These are phyloP conservation scores for Antedon mediterranea DNA, from an alignment of 53 echinoderm and acorn worm species.

Conservation along the genomic window DNA sequence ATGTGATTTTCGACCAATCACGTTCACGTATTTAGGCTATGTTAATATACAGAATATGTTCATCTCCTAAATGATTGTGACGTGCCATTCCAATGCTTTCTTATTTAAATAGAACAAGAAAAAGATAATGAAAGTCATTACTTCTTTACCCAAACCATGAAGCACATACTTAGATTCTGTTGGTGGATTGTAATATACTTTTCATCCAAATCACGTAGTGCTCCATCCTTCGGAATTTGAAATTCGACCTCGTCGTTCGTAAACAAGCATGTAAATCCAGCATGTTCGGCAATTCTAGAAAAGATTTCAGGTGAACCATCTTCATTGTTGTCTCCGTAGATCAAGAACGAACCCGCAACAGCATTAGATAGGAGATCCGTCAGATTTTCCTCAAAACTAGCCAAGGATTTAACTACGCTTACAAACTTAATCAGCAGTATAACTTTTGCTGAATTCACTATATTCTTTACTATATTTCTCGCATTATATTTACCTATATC, in stretches of 20 bases:
- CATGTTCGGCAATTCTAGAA: not conserved
- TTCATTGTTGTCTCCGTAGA: not conserved
- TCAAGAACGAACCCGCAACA: not conserved
- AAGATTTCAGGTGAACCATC: not conserved
- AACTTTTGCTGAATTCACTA: not conserved
- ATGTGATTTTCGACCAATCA: too few relatives aligned
- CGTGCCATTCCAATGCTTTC: too few relatives aligned
- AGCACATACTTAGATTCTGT: not conserved
- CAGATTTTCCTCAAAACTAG: not conserved
- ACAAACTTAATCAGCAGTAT: not conserved
- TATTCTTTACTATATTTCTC: not conserved
- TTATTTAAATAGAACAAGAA: too few relatives aligned
- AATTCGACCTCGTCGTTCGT: too few relatives aligned
- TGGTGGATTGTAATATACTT: not conserved
- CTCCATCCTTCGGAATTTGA: too few relatives aligned
- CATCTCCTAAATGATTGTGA: too few relatives aligned
- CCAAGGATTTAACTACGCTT: not conserved
- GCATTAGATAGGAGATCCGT: not conserved
- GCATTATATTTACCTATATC: not conserved
- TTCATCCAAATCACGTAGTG: not conserved
- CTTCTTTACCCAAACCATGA: too few relatives aligned
- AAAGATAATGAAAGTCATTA: too few relatives aligned
- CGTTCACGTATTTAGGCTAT: too few relatives aligned
- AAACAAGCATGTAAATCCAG: not conserved
- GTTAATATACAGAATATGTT: too few relatives aligned